Conservation (phyloP, 2,113 vertebrate species). For the Dromiciops gliroides region DNA sequence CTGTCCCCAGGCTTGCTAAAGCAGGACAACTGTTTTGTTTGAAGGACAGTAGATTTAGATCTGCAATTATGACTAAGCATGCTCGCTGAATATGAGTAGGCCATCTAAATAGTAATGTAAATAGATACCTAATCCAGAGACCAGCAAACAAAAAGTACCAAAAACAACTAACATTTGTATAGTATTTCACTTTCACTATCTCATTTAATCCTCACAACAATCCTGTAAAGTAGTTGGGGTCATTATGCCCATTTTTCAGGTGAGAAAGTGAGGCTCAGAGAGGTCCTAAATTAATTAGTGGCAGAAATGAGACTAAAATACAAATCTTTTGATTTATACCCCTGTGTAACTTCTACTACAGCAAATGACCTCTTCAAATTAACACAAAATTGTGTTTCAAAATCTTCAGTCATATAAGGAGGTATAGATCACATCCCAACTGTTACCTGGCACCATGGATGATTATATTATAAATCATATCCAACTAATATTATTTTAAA, state of each 20-base stretch:
- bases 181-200: neutral
- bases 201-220: neutral
- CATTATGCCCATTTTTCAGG: neutral
- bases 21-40: neutral
- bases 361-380: neutral
- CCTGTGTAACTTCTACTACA: neutral
- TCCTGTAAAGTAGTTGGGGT: neutral
- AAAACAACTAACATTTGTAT: neutral
- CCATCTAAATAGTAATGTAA: neutral
- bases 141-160: neutral
- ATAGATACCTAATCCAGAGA: neutral
- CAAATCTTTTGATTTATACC: neutral
- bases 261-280: neutral
- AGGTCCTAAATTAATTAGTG: neutral
- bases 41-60: neutral
- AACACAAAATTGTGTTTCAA: neutral
- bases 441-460: neutral
- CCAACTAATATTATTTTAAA: neutral
- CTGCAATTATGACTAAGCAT: neutral
- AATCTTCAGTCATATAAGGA: neutral
- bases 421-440: neutral
- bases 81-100: neutral
- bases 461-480: neutral
- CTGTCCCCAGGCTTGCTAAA: neutral
- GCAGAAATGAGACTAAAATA: neutral